Evolutionary conservation across 2,113 vertebrate genomes (phyloP).

Genomic region (Typhlomys cinereus): DNA sequence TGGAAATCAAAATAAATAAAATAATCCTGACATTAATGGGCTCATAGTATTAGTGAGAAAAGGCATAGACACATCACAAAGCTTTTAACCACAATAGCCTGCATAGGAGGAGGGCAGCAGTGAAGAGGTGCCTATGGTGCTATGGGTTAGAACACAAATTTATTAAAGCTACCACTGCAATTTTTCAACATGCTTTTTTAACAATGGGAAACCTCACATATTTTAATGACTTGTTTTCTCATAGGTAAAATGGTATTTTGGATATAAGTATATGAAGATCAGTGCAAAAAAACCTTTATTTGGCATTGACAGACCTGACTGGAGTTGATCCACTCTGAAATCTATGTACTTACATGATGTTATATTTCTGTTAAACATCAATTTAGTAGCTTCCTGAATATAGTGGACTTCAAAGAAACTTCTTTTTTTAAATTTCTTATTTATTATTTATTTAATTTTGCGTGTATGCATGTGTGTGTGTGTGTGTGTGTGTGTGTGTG

Average conservation of each 20-base stretch:
- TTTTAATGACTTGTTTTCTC: background rate
- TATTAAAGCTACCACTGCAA: slow-evolving; percentile 19
- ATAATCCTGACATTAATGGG: background rate
- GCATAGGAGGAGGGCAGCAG: background rate
- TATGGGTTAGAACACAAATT: background rate
- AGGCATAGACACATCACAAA: background rate
- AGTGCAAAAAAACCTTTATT: background rate
- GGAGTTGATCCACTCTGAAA: background rate
- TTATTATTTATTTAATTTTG: too few species aligned
- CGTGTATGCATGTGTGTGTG: too few species aligned
- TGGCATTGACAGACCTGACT: background rate
- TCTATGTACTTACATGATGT: background rate
- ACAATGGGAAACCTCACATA: background rate
- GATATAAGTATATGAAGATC: background rate
- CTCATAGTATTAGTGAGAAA: slow-evolving; percentile 19
- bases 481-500: too few species aligned
- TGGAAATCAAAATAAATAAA: slow-evolving; percentile 35
- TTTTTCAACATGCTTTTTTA: slow-evolving; percentile 8
- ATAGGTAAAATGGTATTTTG: background rate
- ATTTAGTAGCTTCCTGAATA: background rate
- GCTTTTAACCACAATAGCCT: background rate
- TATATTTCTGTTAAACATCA: background rate
- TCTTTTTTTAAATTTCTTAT: too few species aligned
- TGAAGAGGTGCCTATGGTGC: background rate
- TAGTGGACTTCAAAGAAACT: slow-evolving; percentile 10